These are phyloP conservation scores for Zosterops borbonicus DNA, from an alignment of 2,113 vertebrate genomes.

Conservation along the genomic window DNA sequence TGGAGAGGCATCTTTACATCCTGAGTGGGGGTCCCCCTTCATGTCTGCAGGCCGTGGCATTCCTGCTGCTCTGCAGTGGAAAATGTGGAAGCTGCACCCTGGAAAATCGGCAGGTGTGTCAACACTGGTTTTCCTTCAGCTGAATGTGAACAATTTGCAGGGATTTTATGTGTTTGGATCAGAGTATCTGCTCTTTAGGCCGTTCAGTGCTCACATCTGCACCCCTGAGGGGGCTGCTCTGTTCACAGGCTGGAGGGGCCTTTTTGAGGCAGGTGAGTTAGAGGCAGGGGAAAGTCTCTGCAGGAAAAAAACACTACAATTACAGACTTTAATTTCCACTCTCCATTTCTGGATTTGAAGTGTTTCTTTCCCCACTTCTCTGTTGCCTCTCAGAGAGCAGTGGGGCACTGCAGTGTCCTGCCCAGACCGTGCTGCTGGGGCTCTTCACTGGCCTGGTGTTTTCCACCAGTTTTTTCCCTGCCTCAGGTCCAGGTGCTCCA, in stretches of 20 bases:
- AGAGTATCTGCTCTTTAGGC: fast-evolving
- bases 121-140: neutral
- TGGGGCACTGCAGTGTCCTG: neutral
- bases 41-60: neutral
- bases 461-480: neutral
- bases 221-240: neutral
- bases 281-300: neutral
- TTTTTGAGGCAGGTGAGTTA: neutral
- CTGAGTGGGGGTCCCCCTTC: neutral
- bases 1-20: neutral
- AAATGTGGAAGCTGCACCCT: neutral
- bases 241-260: neutral
- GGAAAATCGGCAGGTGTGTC: neutral
- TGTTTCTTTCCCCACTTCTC: neutral
- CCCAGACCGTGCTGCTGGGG: neutral
- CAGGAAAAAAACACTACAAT: neutral
- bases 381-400: neutral
- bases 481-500: neutral
- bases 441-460: neutral
- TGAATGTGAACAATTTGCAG: neutral
- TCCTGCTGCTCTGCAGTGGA: neutral
- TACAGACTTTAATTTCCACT: neutral
- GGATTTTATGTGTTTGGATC: neutral
- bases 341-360: neutral
- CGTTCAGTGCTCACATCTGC: neutral